Conservation (phyloP, 1,140 invertebrate genomes). For the Drosophila ambigua region DNA sequence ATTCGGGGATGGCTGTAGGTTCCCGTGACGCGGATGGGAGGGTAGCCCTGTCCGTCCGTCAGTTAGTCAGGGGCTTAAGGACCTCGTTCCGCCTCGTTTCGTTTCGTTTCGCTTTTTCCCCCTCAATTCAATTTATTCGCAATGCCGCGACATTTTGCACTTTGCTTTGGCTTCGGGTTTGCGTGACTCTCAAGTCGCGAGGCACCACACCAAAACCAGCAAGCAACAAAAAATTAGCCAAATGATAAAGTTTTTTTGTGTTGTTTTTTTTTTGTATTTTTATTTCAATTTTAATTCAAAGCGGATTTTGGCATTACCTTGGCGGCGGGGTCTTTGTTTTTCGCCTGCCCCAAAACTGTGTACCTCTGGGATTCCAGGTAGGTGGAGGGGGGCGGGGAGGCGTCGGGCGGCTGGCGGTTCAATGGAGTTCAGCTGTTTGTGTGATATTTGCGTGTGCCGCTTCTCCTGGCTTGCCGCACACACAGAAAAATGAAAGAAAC, state of each 20-base stretch:
- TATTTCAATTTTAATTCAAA: constrained; percentile 76
- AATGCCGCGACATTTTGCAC: constrained; percentile 78
- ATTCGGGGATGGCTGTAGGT: constrained; percentile 6
- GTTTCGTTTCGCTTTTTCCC: constrained; percentile 18
- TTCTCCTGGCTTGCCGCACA: constrained; percentile 36
- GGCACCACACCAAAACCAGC: constrained; percentile 12
- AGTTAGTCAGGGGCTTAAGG: constrained; percentile 43
- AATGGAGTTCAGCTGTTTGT: constrained; percentile 59
- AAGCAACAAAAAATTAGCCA: constrained; percentile 58
- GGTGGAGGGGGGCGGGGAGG: neutral
- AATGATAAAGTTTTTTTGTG: constrained; percentile 62
- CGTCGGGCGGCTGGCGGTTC: constrained; percentile 23
- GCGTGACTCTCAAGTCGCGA: constrained; percentile 44
- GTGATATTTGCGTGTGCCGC: constrained; percentile 74
- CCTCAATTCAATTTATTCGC: constrained; percentile 64
- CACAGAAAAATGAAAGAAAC: constrained; percentile 16
- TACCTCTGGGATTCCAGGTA: too few relatives aligned
- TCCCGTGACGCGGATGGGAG: constrained; percentile 2
- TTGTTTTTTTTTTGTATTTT: constrained; percentile 10
- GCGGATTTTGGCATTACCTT: constrained; percentile 67
- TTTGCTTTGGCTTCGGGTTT: constrained; percentile 58
- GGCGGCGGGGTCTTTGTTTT: constrained; percentile 48
- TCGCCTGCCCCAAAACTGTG: constrained; percentile 2
- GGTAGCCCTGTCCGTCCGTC: constrained; percentile 1
- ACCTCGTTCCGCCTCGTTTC: constrained; percentile 50